Evolutionary conservation across 1,140 invertebrate genomes (phyloP), one percentile per base, ranked within the genome.

Genomic region (Hyposmocoma kahamanoa): DNA sequence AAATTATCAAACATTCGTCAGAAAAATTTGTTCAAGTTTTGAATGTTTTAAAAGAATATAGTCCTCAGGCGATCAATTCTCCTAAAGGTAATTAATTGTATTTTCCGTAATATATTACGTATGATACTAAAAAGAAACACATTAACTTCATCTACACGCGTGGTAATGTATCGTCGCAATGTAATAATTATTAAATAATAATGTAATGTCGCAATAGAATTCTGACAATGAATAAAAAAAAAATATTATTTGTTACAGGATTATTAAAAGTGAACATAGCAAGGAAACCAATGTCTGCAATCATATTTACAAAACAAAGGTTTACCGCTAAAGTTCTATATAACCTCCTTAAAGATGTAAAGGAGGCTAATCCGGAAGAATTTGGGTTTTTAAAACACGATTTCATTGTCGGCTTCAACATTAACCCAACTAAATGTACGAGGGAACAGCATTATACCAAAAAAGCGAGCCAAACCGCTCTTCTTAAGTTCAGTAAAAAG

Each of bases 291-390:
- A 84, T 97, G n/a, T 93, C 90, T 59, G 92, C 90, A 0, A 89
- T 98, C 17, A 89, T 98, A 26, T 97, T 98, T 87, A 94, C 95
- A 0, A 85, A 94, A 70, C 87, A 92, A 54, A 87, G 94, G 46
- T 91, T 92, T 48, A 93, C 92, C 0, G 92, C 94, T 0, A 93
- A 95, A 83, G 86, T 94, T 8, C 70, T 98, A 1, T 93, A 90
- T 64, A 90, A 93, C 59, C 79, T 96, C 20, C 71, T 98, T 0
- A 89, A 92, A 60, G 90, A 84, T 18, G 76, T 89, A 4, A 79
- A 70, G 4, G 42, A 85, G 21, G 9, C 44, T 0, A 78, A 88
- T 55, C 67, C 84, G 1, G 49, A 77, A 20, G 74, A 81, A 6
- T 90, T 90, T 57, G 73, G 72, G 32, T 91, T 91, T 60, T 57